phyloP scores from a whole-genome alignment of 30 jellyfish, hydroid and myxozoan genomes.

The Hydra vulgaris region DNA sequence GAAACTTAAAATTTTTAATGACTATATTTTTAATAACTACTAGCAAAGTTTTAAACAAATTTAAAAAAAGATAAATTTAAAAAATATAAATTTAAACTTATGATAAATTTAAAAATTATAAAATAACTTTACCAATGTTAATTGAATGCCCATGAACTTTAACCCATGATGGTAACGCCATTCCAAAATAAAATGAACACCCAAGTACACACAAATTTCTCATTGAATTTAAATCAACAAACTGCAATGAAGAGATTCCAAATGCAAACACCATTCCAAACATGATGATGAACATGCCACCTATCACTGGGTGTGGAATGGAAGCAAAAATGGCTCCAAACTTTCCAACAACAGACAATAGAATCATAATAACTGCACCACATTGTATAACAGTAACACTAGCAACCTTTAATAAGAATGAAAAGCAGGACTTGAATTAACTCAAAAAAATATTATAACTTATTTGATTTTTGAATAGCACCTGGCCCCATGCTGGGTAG shows the following conservation, averaged over 20 bases:
- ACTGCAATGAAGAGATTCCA: constrained; percentile 80
- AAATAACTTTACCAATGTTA: not conserved
- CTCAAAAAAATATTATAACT: too few species aligned
- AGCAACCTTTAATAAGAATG: constrained; percentile 59
- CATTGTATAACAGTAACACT: constrained; percentile 85
- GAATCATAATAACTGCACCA: constrained; percentile 81
- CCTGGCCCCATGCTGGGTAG: too few species aligned
- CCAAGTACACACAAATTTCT: constrained; percentile 83
- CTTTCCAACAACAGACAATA: constrained; percentile 76
- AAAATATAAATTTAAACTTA: too few species aligned
- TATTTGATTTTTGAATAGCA: not conserved
- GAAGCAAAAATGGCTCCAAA: constrained; percentile 94
- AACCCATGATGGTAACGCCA: constrained; percentile 88
- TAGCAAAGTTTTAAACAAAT: too few species aligned
- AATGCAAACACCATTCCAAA: constrained; percentile 97
- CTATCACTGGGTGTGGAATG: constrained; percentile 88
- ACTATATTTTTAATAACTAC: too few species aligned
- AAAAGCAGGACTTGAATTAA: not conserved
- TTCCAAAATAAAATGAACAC: constrained; percentile 58
- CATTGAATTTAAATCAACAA: constrained; percentile 60
- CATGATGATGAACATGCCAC: constrained; percentile 85
- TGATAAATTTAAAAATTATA: too few species aligned
- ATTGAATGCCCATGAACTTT: constrained; percentile 11
- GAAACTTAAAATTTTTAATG: too few species aligned
- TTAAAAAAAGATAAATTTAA: too few species aligned